Percentiles rank a stretch among this genome's conserved stretches.
These are phyloP conservation scores for Heliornis fulica DNA, from an alignment of 2,113 vertebrate genomes.

Conservation along the genomic window DNA sequence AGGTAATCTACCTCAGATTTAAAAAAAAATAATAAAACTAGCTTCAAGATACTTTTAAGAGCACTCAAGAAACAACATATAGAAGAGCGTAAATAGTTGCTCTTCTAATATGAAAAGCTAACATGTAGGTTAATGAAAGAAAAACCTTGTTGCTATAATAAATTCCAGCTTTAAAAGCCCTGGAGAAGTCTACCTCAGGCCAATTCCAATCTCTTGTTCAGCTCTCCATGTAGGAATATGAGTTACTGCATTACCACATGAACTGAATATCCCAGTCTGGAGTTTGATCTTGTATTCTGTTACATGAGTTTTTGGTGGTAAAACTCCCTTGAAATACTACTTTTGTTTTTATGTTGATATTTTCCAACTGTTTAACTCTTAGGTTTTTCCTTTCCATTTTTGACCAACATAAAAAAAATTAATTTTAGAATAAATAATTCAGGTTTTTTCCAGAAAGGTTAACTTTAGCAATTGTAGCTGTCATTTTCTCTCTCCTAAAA, in stretches of 20 bases:
- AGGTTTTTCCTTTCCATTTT: neutral
- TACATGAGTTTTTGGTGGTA: neutral
- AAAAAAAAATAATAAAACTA: neutral
- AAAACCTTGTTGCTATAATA: neutral
- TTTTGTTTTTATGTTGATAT: neutral
- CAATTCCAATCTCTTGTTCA: neutral
- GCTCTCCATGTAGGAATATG: neutral
- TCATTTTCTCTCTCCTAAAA: neutral
- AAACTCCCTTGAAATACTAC: neutral
- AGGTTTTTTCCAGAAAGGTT: neutral
- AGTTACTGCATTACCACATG: neutral
- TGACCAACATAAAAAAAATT: neutral
- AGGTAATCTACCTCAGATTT: neutral
- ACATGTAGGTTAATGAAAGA: neutral
- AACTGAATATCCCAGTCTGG: neutral
- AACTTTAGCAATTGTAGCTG: neutral
- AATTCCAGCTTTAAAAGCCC: neutral
- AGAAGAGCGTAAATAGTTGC: neutral
- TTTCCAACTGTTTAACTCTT: neutral
- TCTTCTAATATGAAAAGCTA: neutral
- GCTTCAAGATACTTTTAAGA: neutral
- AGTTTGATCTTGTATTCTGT: neutral
- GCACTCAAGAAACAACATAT: neutral
- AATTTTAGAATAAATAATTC: neutral
- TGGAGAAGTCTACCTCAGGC: neutral